Base-by-base conservation (phyloP, 2,888 invertebrate species). In the Cheilosia pagana region DNA sequence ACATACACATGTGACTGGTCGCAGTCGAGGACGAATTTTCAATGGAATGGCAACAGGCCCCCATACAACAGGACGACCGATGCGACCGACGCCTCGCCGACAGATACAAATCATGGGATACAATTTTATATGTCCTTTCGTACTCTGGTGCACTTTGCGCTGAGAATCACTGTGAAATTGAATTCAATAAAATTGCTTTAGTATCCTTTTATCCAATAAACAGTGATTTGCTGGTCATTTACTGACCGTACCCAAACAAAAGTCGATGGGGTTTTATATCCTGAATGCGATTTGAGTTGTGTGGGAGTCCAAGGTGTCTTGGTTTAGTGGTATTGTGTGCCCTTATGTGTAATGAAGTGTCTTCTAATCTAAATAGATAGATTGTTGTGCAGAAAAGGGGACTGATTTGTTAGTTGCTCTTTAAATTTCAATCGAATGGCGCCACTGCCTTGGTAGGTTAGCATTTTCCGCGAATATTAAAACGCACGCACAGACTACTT, bases 181-280 rank as follows among this genome's bases (percentile, higher is more conserved):
- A 75, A 59, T 68, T 41, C 76, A 60, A 57, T 68, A 52, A 60
- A 76, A 76, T 76, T 68, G 76, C 52, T 76, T 68, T 60, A 76
- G 76, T 68, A 31, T 76, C 76, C 68, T 76, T 60, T 76, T 68
- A 76, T 68, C 52, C 76, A 31, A 60, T 76, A 76, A 76, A 76
- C 76, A 67, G 68, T 76, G 76, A 76, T 68, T 60, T 67, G 76
- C 41, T 68, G 67, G 68, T 68, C 76, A 68, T 76, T 68, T 68
- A 45, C 43, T 60, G 67, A 39, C 50, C 41, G 14, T 35, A n/a
- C 41, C 31, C 19, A 35, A 35, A 43, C 19, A 35, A 39, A 19
- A 19, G 39, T 39, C 12, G 14, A 1, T 50, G 48, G 16, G 19
- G 23, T 25, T 25, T 3, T 14, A 23, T 14, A 23, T 50, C 25